A percentile compares a stretch with the other conserved stretches of the same genome.
phyloP scores from a whole-genome alignment of 2,113 vertebrate genomes.

The human (Homo sapiens) region DNA sequence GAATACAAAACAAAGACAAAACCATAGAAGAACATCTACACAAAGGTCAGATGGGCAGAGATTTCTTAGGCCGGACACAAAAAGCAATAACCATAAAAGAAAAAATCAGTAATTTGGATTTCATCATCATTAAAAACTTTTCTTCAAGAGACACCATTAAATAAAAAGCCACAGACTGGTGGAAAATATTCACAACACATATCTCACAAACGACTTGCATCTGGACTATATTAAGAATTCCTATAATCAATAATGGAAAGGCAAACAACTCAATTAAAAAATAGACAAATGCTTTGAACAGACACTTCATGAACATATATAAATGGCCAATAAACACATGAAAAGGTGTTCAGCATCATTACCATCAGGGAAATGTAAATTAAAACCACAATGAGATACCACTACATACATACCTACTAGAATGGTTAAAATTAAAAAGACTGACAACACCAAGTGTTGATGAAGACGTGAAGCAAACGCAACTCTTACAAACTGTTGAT shows the following conservation, averaged over 20 bases:
- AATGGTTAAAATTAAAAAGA: constrained; percentile 21
- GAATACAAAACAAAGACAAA: no score
- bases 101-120: no score
- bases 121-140: no score
- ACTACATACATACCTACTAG: background rate
- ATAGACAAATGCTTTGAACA: background rate
- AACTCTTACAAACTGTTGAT: background rate
- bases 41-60: no score
- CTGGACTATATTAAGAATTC: background rate
- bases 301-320: background rate
- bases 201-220: background rate
- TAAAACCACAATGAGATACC: background rate
- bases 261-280: constrained; percentile 15
- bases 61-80: no score
- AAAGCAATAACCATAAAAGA: no score
- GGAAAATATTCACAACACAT: no score
- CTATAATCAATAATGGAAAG: constrained; percentile 23
- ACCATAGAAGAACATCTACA: no score
- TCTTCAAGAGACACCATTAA: no score
- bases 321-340: background rate
- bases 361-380: background rate
- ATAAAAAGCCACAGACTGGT: no score
- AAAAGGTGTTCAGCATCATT: background rate
- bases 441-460: background rate
- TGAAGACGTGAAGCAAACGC: background rate